Conservation (phyloP, 2,797 vertebrate genomes). For the Perodicticus potto region DNA sequence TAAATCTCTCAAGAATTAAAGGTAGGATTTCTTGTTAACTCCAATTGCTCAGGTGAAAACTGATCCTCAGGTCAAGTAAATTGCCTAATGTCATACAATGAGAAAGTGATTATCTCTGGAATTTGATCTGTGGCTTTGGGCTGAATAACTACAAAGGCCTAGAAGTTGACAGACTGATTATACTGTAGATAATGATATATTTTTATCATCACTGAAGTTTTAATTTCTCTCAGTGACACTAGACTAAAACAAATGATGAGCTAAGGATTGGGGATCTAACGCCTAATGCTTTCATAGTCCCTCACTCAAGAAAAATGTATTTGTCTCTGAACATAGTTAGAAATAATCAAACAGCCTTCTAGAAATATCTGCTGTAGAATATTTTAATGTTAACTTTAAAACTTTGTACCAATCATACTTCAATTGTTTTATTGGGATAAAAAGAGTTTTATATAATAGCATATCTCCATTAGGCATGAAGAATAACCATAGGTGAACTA, state of each 20-base stretch:
- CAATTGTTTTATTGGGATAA: neutral
- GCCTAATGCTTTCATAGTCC: neutral
- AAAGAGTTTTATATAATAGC: neutral
- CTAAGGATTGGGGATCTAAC: neutral
- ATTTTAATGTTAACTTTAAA: slow-evolving; percentile 34
- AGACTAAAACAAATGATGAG: neutral
- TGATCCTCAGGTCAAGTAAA: neutral
- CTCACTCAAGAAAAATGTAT: neutral
- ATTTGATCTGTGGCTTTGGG: neutral
- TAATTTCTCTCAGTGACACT: neutral
- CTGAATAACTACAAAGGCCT: neutral
- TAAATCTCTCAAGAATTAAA: neutral
- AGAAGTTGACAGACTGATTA: neutral
- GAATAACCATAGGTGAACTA: neutral
- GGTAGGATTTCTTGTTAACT: neutral
- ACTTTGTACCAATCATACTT: neutral
- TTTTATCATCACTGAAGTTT: neutral
- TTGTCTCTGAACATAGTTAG: neutral
- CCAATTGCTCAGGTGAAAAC: neutral
- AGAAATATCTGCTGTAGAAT: neutral
- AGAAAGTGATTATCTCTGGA: neutral
- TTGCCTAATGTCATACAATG: neutral
- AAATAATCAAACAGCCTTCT: neutral
- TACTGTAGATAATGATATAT: neutral
- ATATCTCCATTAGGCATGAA: neutral